Evolutionary conservation across 2,888 invertebrate genomes (phyloP), one percentile per base, ranked within the genome.

Genomic region (Apocheima hispidaria): DNA sequence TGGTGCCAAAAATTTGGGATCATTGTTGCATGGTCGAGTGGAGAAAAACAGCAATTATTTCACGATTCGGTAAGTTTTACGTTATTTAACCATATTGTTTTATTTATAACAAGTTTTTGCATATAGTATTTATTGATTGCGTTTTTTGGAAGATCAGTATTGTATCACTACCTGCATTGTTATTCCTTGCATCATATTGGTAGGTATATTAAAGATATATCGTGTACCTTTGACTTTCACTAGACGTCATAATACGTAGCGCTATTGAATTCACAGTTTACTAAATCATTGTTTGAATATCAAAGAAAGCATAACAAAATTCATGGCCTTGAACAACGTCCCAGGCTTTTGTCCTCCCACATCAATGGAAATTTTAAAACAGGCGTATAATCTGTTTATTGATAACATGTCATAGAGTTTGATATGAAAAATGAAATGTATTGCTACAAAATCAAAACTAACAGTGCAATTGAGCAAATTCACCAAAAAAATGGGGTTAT

Each of bases 1-100:
- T 54, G 73, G 59, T 43, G 66, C 69, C 56, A 80, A 81, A 63
- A 65, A 78, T 43, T 26, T 74, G 46, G 44, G 73, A 78, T 68
- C 68, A 77, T n/a, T 52, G 48, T 49, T 33, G 49, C 26, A 43
- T 56, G 43, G 43, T 53, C 21, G 30, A 51, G 49, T 41, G 44
- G 44, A 33, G 2, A 18, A 38, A 28, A 57, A 21, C 49, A 35
- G 56, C 56, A 56, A 57, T n/a, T 53, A 54, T 57, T 64, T 40
- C 60, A 20, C 38, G 23, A 30, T 36, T 60, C 16, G 23, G 61
- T 56, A 48, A 61, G 56, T 56, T 54, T 26, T 55, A 23, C 16
- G 10, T 28, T 23, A 21, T 18, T 44, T 18, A 18, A n/a, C 7
- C 16, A 18, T 50, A 26, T 38, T 50, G 36, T 36, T 36, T 26